These are phyloP conservation scores for Sebastes dallii DNA, from an alignment of 2,797 vertebrate genomes.

Conservation along the genomic window DNA sequence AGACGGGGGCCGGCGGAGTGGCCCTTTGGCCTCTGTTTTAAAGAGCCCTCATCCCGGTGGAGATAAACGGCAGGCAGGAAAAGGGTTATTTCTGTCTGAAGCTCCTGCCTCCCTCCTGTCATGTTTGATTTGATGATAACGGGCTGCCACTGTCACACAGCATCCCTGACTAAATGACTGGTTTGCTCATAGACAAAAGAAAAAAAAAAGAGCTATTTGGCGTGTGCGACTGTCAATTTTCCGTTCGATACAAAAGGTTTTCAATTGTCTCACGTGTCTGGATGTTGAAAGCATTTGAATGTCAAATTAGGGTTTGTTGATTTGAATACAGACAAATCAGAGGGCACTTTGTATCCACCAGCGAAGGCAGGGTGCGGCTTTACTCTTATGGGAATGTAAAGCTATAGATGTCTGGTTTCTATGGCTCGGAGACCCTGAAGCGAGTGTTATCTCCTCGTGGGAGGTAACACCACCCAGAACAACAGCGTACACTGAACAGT, in stretches of 20 bases:
- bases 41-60: slow-evolving; percentile 59
- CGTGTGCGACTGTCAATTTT: slow-evolving; percentile 24
- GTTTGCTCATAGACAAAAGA: slow-evolving; percentile 58
- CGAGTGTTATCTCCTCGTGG: neutral
- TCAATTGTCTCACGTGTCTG: slow-evolving; percentile 66
- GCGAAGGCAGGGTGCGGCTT: slow-evolving; percentile 27
- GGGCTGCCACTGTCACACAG: slow-evolving; percentile 60
- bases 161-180: slow-evolving; percentile 54
- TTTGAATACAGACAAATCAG: slow-evolving; percentile 74
- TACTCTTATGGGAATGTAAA: slow-evolving; percentile 22
- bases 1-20: slow-evolving; percentile 47
- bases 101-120: slow-evolving; percentile 69
- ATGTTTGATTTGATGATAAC: slow-evolving; percentile 77
- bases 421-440: slow-evolving; percentile 27
- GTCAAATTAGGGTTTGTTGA: slow-evolving; percentile 66
- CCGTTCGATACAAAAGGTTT: slow-evolving; percentile 58
- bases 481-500: slow-evolving; percentile 1
- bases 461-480: slow-evolving; percentile 44
- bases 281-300: slow-evolving; percentile 69
- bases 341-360: slow-evolving; percentile 47
- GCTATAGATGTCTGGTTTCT: slow-evolving; percentile 38
- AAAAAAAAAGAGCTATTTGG: slow-evolving; percentile 45
- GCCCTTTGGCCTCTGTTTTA: slow-evolving; percentile 67
- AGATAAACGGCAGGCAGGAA: slow-evolving; percentile 72
- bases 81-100: slow-evolving; percentile 73